Evolutionary conservation across 2,888 invertebrate genomes (phyloP).

Genomic region (Thyatira batis): DNA sequence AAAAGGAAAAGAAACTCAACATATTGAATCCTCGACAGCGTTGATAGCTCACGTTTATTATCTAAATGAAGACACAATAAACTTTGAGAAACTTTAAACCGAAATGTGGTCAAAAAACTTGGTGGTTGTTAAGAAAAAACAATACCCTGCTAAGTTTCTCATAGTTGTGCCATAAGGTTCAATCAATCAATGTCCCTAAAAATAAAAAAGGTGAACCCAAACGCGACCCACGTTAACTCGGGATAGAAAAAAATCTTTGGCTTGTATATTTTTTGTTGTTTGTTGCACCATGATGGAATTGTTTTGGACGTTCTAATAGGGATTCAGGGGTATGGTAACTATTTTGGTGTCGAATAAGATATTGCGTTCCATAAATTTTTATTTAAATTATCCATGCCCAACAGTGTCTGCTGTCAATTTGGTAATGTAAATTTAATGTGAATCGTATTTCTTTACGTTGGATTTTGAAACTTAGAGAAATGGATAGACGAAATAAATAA

Average conservation of each 20-base stretch:
- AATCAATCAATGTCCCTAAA: conserved; percentile 80
- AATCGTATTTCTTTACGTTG: neutral
- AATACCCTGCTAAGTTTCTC: conserved; percentile 71
- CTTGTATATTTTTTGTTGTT: conserved; percentile 68
- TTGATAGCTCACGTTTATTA: conserved; percentile 46
- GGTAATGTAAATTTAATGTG: neutral
- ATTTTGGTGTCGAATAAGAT: conserved; percentile 44
- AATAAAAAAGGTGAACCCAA: conserved; percentile 70
- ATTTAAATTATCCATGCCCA: neutral
- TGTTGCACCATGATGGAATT: conserved; percentile 53
- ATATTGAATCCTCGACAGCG: conserved; percentile 22
- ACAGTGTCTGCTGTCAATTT: neutral
- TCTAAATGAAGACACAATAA: conserved; percentile 77
- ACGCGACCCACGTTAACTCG: conserved; percentile 77
- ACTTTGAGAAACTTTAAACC: conserved; percentile 52
- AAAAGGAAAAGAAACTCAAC: conserved; percentile 4
- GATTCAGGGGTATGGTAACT: conserved; percentile 42
- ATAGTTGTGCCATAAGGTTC: conserved; percentile 75
- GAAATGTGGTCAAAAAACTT: conserved; percentile 45
- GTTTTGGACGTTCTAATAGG: conserved; percentile 64
- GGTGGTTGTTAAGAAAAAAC: conserved; percentile 57
- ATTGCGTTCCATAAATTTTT: conserved; percentile 19
- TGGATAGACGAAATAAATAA: neutral
- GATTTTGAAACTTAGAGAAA: neutral
- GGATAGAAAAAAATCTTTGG: conserved; percentile 65